Percentiles rank a stretch among this genome's conserved stretches.
Conservation (phyloP, 35 echinoderm and acorn worm genomes). For the Heliocidaris erythrogramma region DNA sequence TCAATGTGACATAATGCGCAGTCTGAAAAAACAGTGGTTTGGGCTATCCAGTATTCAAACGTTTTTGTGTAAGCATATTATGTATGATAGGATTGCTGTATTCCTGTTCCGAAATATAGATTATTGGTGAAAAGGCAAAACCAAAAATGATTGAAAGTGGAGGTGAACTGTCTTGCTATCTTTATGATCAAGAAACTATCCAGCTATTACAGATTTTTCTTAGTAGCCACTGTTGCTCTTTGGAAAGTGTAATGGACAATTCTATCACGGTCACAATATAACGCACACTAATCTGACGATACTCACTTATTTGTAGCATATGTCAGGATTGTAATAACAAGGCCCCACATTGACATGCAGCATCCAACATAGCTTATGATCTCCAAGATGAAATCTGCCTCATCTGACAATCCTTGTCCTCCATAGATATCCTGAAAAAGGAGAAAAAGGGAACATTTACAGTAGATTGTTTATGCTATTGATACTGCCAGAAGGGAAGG, state of each 20-base stretch:
- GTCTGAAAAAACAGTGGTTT: too few relatives aligned
- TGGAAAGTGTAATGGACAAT: not conserved
- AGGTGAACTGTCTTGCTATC: too few relatives aligned
- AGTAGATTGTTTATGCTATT: not conserved
- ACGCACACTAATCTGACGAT: too few relatives aligned
- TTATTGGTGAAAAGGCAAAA: too few relatives aligned
- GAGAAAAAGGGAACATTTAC: not conserved
- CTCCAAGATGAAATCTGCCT: slow-evolving; percentile 41
- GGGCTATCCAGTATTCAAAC: too few relatives aligned
- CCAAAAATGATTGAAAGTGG: too few relatives aligned
- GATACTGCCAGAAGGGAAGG: not conserved
- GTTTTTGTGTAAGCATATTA: too few relatives aligned
- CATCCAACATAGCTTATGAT: slow-evolving; percentile 39
- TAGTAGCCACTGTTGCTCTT: not conserved
- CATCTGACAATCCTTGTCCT: slow-evolving; percentile 20
- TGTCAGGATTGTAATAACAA: slow-evolving; percentile 43
- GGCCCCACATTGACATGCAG: slow-evolving; percentile 29
- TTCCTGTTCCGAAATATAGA: too few relatives aligned
- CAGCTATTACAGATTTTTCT: not conserved
- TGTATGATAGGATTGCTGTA: too few relatives aligned
- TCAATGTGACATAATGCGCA: too few relatives aligned
- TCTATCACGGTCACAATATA: not conserved
- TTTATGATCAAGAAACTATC: not conserved
- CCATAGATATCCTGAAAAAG: slow-evolving; percentile 47
- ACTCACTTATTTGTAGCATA: slow-evolving; percentile 58